Percentiles rank a stretch among this genome's conserved stretches.
Evolutionary conservation across 2,113 vertebrate genomes (phyloP).

Genomic region (Sakesphorus luctuosus): DNA sequence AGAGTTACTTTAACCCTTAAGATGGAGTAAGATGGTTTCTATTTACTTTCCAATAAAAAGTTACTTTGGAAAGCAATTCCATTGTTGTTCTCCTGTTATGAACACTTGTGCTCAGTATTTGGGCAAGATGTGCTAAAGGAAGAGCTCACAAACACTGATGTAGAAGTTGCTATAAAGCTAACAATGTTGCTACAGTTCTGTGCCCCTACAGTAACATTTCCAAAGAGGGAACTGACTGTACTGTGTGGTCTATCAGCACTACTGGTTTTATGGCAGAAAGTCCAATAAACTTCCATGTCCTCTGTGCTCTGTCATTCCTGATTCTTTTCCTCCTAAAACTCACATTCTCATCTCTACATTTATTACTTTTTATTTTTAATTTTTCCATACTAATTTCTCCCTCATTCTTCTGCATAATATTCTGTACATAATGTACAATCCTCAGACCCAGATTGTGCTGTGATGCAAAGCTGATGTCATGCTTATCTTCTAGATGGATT

Average conservation of each 20-base stretch:
- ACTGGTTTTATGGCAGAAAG: not conserved
- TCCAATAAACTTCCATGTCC: not conserved
- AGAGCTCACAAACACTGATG: not conserved
- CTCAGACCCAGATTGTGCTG: not conserved
- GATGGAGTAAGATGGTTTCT: not conserved
- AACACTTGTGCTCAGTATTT: not conserved
- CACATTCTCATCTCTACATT: not conserved
- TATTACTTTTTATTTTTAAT: not conserved
- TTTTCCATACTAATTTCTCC: not conserved
- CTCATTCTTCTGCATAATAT: not conserved
- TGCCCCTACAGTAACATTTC: not conserved
- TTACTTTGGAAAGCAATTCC: not conserved
- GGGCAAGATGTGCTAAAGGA: not conserved
- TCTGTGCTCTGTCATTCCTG: not conserved
- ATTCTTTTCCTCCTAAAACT: not conserved
- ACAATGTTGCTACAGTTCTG: rapidly evolving
- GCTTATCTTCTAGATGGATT: not conserved
- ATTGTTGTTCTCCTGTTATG: not conserved
- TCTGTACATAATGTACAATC: not conserved
- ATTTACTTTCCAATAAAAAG: not conserved
- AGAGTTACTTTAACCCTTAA: not conserved
- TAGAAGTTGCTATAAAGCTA: not conserved
- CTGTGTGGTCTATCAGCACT: not conserved
- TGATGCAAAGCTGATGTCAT: not conserved
- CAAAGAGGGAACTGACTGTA: not conserved